phyloP scores from a whole-genome alignment of 2,113 vertebrate species.

The Mixornis gularis region DNA sequence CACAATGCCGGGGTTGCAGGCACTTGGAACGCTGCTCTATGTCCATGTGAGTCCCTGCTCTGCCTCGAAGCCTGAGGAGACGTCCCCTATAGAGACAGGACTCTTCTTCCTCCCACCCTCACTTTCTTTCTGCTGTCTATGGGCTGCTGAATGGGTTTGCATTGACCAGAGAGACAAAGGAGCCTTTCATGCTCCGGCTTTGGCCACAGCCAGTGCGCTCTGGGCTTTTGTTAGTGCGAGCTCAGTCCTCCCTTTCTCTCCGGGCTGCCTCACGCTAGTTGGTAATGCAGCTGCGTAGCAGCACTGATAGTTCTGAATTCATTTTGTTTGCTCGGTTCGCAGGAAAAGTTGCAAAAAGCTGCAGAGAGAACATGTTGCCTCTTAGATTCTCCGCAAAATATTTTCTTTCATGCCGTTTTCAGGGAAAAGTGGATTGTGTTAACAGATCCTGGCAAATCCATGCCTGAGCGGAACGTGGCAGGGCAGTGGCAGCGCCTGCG shows the following conservation, averaged over 20 bases:
- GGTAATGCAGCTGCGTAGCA: constrained; percentile 30
- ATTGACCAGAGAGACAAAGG: constrained; percentile 72
- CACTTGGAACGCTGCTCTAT: background rate
- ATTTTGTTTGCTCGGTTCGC: constrained; percentile 20
- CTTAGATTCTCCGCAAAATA: background rate
- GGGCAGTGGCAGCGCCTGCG: background rate
- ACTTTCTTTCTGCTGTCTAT: constrained; percentile 36
- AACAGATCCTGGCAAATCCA: background rate
- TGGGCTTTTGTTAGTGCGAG: constrained; percentile 61
- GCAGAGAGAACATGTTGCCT: background rate
- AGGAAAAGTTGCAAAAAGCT: constrained; percentile 11
- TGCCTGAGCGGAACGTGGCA: background rate
- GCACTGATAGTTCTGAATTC: constrained; percentile 16
- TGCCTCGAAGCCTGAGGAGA: constrained; percentile 47
- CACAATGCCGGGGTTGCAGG: background rate
- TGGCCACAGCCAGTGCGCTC: constrained; percentile 17
- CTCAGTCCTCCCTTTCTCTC: constrained; percentile 35
- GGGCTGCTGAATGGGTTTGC: constrained; percentile 60
- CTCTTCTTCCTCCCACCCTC: constrained; percentile 49
- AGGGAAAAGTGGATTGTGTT: background rate
- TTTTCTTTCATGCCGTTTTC: background rate
- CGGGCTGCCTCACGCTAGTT: constrained; percentile 27
- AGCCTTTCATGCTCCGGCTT: constrained; percentile 56
- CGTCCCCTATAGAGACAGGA: constrained; percentile 61
- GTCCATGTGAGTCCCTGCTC: background rate